Evolutionary conservation across 2,888 invertebrate genomes (phyloP).

Genomic region (Epistrophella euchroma): DNA sequence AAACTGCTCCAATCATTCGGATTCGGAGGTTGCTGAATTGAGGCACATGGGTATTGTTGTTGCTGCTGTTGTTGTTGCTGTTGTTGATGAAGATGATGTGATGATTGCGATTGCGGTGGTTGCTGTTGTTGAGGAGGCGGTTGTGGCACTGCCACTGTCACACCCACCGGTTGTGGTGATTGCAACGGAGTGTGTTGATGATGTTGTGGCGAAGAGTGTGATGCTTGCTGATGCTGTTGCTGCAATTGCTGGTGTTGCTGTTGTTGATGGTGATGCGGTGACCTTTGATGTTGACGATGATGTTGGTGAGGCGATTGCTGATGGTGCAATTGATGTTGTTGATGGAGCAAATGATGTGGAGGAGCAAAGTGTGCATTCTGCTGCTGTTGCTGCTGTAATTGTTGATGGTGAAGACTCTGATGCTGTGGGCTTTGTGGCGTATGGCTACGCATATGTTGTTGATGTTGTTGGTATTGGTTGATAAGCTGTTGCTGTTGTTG

Average conservation of each 20-base stretch:
- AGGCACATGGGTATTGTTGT: slow-evolving; percentile 78
- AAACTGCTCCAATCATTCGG: slow-evolving; percentile 79
- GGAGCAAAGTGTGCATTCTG: slow-evolving; percentile 77
- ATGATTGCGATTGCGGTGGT: slow-evolving; percentile 76
- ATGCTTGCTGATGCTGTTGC: slow-evolving; percentile 78
- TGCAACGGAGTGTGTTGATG: slow-evolving; percentile 70
- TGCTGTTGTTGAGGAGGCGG: slow-evolving; percentile 70
- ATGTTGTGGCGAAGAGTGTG: slow-evolving; percentile 77
- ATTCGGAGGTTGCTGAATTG: slow-evolving; percentile 77
- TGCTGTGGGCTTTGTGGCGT: slow-evolving; percentile 80
- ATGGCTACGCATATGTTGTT: slow-evolving; percentile 79
- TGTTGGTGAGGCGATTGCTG: slow-evolving; percentile 79
- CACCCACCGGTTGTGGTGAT: slow-evolving; percentile 69
- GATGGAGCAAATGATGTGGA: slow-evolving; percentile 79
- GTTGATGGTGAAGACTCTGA: slow-evolving; percentile 80
- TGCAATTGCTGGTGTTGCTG: slow-evolving; percentile 78
- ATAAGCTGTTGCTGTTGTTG: slow-evolving; percentile 75
- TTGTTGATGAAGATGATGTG: slow-evolving; percentile 74
- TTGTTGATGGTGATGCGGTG: slow-evolving; percentile 81
- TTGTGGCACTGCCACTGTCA: slow-evolving; percentile 59
- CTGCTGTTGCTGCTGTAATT: slow-evolving; percentile 80
- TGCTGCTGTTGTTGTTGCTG: slow-evolving; percentile 77
- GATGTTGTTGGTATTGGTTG: slow-evolving; percentile 77
- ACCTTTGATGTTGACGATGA: slow-evolving; percentile 80
- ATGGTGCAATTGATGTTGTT: slow-evolving; percentile 78